A percentile compares a stretch with the other conserved stretches of the same genome.
Evolutionary conservation across 2,113 vertebrate genomes (phyloP).

Genomic region (Ailurus styani): DNA sequence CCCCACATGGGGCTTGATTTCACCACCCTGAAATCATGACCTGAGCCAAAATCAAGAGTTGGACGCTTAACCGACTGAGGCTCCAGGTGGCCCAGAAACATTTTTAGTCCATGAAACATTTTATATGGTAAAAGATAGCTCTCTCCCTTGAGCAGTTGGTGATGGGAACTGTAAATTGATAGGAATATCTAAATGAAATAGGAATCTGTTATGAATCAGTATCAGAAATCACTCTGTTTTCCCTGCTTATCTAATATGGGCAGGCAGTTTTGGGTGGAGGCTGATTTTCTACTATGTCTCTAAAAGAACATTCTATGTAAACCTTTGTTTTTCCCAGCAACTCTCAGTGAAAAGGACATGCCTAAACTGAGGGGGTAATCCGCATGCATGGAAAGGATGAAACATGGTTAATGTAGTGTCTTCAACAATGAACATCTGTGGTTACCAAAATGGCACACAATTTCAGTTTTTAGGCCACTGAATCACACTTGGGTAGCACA

Average conservation of each 20-base stretch:
- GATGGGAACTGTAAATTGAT: neutral
- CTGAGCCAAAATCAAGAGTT: neutral
- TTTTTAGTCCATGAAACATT: neutral
- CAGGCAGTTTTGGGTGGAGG: neutral
- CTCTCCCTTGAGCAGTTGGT: neutral
- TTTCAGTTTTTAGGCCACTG: slow-evolving; percentile 27
- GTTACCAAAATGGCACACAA: neutral
- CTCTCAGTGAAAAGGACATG: neutral
- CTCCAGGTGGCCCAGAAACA: neutral
- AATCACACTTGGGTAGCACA: slow-evolving; percentile 17
- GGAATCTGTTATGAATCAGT: neutral
- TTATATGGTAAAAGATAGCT: neutral
- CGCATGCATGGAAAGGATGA: neutral
- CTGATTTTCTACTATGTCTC: slow-evolving; percentile 34
- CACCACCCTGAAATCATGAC: neutral
- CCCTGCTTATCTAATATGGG: neutral
- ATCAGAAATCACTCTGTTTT: neutral
- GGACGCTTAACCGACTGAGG: neutral
- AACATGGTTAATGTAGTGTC: neutral
- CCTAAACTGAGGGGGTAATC: slow-evolving; percentile 7
- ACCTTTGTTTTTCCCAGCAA: neutral
- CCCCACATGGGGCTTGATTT: no score
- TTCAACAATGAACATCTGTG: neutral
- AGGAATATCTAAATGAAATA: slow-evolving; percentile 21
- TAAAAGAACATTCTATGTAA: slow-evolving; percentile 16